Conservation (phyloP, 2,113 vertebrate species). For the Xerus inauris region DNA sequence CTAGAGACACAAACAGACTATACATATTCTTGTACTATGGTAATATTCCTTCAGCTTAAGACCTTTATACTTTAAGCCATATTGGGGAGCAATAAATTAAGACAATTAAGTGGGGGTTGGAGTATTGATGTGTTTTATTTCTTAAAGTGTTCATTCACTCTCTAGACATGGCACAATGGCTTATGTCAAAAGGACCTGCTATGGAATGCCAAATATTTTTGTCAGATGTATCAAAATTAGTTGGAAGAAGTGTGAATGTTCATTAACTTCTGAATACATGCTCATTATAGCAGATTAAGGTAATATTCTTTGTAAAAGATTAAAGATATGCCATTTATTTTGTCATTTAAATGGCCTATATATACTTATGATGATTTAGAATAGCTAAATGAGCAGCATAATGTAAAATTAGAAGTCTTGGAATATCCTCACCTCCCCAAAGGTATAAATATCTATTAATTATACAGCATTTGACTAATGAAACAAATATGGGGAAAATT, state of each 20-base stretch:
- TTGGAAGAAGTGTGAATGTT: not conserved
- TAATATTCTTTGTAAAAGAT: not conserved
- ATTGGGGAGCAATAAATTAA: not conserved
- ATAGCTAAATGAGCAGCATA: not conserved
- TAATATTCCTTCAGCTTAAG: not conserved
- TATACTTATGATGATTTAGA: not conserved
- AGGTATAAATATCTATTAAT: not conserved
- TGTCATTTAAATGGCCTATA: not conserved
- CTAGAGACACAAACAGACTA: not conserved
- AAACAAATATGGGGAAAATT: not conserved
- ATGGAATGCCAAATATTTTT: not conserved
- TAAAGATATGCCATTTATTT: not conserved
- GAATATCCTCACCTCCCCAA: not conserved
- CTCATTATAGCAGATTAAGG: not conserved
- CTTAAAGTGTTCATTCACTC: not conserved
- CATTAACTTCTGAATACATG: not conserved
- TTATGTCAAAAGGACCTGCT: not conserved
- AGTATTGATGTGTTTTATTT: not conserved
- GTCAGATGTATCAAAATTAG: not conserved
- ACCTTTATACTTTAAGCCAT: not conserved
- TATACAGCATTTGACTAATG: not conserved
- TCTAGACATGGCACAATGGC: not conserved
- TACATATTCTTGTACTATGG: not conserved
- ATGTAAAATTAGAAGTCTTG: conserved; percentile 47
- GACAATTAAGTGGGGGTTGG: not conserved